Conservation (phyloP, 2,797 vertebrate species). For the Cirrhinus mrigala region DNA sequence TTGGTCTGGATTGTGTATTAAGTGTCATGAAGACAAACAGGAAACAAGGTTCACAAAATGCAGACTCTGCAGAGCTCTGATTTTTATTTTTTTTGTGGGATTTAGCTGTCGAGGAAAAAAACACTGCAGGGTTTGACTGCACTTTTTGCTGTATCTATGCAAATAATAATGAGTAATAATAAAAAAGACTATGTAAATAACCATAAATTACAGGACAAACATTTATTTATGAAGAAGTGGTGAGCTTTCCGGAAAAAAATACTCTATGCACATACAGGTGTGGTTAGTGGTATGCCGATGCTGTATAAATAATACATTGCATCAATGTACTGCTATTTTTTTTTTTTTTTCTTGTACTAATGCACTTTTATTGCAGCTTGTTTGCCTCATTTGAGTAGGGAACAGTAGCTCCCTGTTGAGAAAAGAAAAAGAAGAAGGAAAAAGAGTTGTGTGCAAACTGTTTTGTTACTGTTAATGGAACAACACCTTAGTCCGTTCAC, state of each 20-base stretch:
- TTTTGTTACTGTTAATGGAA: slow-evolving; percentile 50
- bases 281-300: neutral
- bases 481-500: slow-evolving; percentile 54
- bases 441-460: slow-evolving; percentile 16
- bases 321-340: neutral
- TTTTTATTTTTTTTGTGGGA: neutral
- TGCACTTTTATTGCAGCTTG: neutral
- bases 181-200: neutral
- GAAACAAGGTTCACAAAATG: slow-evolving; percentile 14
- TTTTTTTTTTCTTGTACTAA: neutral
- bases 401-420: slow-evolving; percentile 21
- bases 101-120: neutral
- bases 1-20: slow-evolving; percentile 42
- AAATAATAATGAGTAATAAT: neutral
- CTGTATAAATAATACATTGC: neutral
- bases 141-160: neutral
- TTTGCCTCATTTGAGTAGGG: neutral
- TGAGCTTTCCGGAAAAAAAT: neutral
- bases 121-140: neutral
- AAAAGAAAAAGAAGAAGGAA: neutral
- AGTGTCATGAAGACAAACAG: slow-evolving; percentile 39
- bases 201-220: neutral
- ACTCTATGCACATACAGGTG: neutral
- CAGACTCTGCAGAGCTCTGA: neutral
- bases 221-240: neutral